A percentile compares a stretch with the other conserved stretches of the same genome.
These are phyloP conservation scores for Cyclopterus lumpus DNA, from an alignment of 2,797 vertebrate species.

Conservation along the genomic window DNA sequence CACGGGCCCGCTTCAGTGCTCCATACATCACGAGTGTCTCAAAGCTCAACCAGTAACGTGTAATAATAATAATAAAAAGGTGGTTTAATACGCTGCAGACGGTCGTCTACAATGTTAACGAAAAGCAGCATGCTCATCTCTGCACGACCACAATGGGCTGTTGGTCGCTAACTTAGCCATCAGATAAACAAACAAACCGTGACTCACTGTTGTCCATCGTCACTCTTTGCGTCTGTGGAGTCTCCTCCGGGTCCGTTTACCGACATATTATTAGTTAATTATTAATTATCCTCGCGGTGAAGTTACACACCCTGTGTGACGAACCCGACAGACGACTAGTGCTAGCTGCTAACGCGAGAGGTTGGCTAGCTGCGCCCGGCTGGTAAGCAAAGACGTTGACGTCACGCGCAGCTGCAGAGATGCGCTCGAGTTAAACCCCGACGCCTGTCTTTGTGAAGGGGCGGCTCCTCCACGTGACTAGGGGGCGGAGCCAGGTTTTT, in stretches of 20 bases:
- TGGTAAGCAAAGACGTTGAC: slow-evolving; percentile 56
- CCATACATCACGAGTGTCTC: neutral
- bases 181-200: neutral
- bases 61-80: neutral
- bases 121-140: neutral
- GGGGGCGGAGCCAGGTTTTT: neutral
- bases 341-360: neutral
- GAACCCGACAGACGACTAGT: neutral
- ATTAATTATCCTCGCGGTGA: neutral
- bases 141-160: slow-evolving; percentile 17
- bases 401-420: slow-evolving; percentile 14
- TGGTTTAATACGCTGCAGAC: neutral
- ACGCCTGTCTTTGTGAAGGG: neutral
- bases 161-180: neutral
- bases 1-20: neutral
- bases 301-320: neutral
- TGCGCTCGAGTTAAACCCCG: neutral
- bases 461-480: neutral
- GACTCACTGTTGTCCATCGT: slow-evolving; percentile 72
- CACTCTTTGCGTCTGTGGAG: slow-evolving; percentile 67
- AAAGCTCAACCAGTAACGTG: neutral
- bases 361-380: neutral
- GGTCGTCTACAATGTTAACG: accelerated
- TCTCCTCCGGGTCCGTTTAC: slow-evolving; percentile 61
- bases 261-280: slow-evolving; percentile 62